These are phyloP conservation scores for Caenorhabditis remanei DNA, from an alignment of 1,140 invertebrate species.

Conservation along the genomic window DNA sequence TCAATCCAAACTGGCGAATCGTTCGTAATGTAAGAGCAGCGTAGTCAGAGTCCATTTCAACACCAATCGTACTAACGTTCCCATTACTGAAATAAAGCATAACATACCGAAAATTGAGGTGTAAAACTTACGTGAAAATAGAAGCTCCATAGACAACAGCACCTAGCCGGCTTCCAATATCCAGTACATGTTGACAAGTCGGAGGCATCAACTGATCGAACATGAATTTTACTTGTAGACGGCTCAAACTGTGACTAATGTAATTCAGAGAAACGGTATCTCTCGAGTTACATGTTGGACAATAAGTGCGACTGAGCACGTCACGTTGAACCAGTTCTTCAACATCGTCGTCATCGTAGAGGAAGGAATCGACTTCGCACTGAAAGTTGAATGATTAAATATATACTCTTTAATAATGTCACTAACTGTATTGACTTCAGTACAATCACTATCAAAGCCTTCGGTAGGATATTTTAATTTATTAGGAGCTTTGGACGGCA, in stretches of 20 bases:
- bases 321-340: constrained; percentile 25
- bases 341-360: constrained; percentile 26
- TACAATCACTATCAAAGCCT: constrained; percentile 35
- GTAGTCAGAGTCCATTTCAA: constrained; percentile 11
- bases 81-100: constrained; percentile 20
- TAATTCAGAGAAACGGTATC: constrained; percentile 13
- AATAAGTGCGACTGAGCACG: constrained; percentile 6
- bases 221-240: constrained; percentile 7
- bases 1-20: constrained; percentile 24
- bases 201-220: constrained; percentile 24
- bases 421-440: constrained; percentile 3
- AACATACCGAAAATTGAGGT: background rate
- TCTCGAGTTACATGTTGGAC: background rate
- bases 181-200: constrained; percentile 27
- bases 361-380: constrained; percentile 48
- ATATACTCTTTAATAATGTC: background rate
- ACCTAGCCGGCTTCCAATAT: constrained; percentile 32
- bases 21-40: constrained; percentile 13
- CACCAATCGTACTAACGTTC: constrained; percentile 27
- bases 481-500: background rate
- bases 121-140: background rate
- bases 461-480: constrained; percentile 24
- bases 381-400: background rate
- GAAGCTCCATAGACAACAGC: constrained; percentile 36
- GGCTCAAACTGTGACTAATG: constrained; percentile 51